Percentiles rank a stretch among this genome's conserved stretches.
Conservation (phyloP, 2,888 invertebrate genomes). For the Xestia ashworthii region DNA sequence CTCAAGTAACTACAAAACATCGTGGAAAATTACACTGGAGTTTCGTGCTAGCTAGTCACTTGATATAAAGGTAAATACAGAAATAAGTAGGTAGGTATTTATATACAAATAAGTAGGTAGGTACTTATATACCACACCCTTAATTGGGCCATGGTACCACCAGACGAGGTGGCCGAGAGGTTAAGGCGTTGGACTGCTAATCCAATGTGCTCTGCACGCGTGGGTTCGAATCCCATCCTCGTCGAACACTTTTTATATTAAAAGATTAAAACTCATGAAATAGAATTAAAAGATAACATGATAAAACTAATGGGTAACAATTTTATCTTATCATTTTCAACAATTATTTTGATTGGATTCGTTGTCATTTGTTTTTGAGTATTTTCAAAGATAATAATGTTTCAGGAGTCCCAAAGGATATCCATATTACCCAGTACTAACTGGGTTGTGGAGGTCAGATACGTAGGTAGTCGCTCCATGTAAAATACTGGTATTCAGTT, state of each 20-base stretch:
- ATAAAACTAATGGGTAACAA: not conserved
- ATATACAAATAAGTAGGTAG: not conserved
- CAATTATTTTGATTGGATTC: not conserved
- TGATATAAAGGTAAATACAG: not conserved
- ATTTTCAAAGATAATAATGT: not conserved
- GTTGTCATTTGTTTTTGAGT: not conserved
- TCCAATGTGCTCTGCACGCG: slow-evolving; percentile 95
- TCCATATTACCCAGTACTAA: too few species aligned
- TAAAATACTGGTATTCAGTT: too few species aligned
- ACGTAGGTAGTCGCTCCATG: too few species aligned
- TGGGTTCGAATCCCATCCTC: slow-evolving; percentile 95
- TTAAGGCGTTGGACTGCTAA: slow-evolving; percentile 93
- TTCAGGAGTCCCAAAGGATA: too few species aligned
- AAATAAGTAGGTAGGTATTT: not conserved
- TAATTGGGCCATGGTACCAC: not conserved
- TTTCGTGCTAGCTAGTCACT: not conserved
- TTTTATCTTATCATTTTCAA: not conserved
- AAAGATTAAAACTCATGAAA: not conserved
- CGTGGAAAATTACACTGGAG: too few species aligned
- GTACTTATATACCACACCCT: slow-evolving; percentile 8
- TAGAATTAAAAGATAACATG: not conserved
- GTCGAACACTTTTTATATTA: slow-evolving; percentile 82
- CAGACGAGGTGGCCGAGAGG: slow-evolving; percentile 91
- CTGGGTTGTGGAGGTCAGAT: too few species aligned
- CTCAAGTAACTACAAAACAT: too few species aligned